phyloP scores from a whole-genome alignment of 2,888 invertebrate genomes.

The Drosophila gaucha region DNA sequence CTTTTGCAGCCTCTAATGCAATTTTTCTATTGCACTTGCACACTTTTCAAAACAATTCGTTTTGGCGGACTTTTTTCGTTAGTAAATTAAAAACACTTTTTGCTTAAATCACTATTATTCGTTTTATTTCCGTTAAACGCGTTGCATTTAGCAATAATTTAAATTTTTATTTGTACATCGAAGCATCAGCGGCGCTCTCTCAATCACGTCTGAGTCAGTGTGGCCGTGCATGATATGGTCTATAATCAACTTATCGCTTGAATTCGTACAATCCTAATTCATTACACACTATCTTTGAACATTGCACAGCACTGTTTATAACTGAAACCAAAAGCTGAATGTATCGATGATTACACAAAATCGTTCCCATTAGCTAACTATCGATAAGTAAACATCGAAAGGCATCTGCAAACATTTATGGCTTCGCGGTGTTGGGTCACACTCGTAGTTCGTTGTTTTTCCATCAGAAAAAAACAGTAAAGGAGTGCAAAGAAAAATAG shows the following conservation, averaged over 20 bases:
- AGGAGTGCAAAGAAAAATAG: slow-evolving; percentile 35
- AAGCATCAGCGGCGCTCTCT: slow-evolving; percentile 54
- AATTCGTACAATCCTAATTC: background rate
- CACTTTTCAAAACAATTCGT: slow-evolving; percentile 13
- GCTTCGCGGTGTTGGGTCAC: slow-evolving; percentile 39
- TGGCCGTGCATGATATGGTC: slow-evolving; percentile 22
- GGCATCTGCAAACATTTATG: slow-evolving; percentile 28
- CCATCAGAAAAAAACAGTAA: slow-evolving; percentile 56
- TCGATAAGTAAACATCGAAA: slow-evolving; percentile 14
- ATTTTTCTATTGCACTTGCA: slow-evolving; percentile 26
- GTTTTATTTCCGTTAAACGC: slow-evolving; percentile 52
- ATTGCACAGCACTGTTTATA: slow-evolving; percentile 29
- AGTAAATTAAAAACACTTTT: slow-evolving; percentile 20
- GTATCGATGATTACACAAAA: slow-evolving; percentile 3
- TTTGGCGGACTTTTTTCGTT: slow-evolving; percentile 6
- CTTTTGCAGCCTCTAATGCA: slow-evolving; percentile 43
- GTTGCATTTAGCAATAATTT: slow-evolving; percentile 56
- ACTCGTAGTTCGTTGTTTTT: slow-evolving; percentile 52
- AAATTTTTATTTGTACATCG: slow-evolving; percentile 63
- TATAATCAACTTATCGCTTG: slow-evolving; percentile 2
- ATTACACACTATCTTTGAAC: background rate
- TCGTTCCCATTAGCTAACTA: background rate
- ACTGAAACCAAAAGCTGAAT: background rate
- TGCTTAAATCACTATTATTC: slow-evolving; percentile 33
- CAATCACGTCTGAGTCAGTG: slow-evolving; percentile 44